Evolutionary conservation across 1,140 invertebrate genomes (phyloP), one percentile per base, ranked within the genome.

Genomic region (Conus betulinus): DNA sequence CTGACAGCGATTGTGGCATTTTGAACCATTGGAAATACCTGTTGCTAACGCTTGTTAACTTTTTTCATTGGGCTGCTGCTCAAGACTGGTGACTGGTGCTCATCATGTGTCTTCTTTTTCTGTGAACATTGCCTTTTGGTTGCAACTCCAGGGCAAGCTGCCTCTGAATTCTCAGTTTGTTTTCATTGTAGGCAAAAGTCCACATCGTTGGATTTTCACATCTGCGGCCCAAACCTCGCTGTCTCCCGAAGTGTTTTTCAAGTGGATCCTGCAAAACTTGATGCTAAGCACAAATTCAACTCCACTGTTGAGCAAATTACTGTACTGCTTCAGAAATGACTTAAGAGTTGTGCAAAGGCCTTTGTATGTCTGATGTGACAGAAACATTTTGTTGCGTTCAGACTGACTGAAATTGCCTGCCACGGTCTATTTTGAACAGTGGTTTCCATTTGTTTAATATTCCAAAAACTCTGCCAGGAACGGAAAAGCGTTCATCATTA

Each of bases 241-340:
- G 82, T 57, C 82, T 53, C 23, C 82, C 53, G 25, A 84, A 84
- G 55, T 84, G 82, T 84, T n/a, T n/a, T 84, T 84, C 82, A 8
- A 84, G 53, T 15, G 82, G 82, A 57, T 84, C 82, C 55, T 84
- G 23, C 51, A 84, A 57, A 84, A 84, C 55, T 55, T 84, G 23
- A 8, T 57, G 55, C 52, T 57, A 25, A 55, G 55, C 20, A 84
- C 82, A 84, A 23, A 84, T 20, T 84, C 15, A 11, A 84, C 82
- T 0, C 82, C 53, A 57, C 17, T 53, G 4, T 17, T 15, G 20
- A 84, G 53, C 6, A 84, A 52, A 52, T n/a, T 84, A 57, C 17
- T 51, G 81, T 51, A 39, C 57, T 2, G 51, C 81, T 39, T 83
- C 51, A 51, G 52, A 51, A 83, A 83, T 15, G 81, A 8, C 23